Evolutionary conservation across 2,888 invertebrate species (phyloP), one percentile per base, ranked within the genome.

Genomic region (Epirrhoe alternata): DNA sequence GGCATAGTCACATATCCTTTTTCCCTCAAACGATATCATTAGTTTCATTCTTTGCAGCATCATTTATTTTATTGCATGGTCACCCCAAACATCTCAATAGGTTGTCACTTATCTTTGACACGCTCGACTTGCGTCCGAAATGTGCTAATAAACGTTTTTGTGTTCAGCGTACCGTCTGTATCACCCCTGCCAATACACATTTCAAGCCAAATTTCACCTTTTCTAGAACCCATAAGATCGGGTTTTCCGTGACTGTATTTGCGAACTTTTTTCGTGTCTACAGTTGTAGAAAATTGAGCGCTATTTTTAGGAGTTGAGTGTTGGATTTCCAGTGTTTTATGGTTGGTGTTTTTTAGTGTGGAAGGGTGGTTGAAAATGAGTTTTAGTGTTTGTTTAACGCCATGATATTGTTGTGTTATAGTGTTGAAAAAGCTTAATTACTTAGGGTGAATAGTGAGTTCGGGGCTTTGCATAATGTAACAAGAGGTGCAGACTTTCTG

Each of bases 111-210:
- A 87, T 84, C 87, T 77, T 80, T 70, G 79, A 78, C 85, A 86
- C 89, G 91, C 86, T 87, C 80, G 84, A 87, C 84, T 88, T 81
- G 82, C 85, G 74, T 79, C 81, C 81, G 80, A 82, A 87, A 89
- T 85, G 88, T 81, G 86, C 88, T 89, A 89, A 89, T 90, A 90
- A 90, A 89, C 87, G 88, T 86, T 89, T 88, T 87, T 86, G 80
- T 85, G 78, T 81, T 74, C 74, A 77, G 75, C 76, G 69, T 77
- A 75, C 78, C 79, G 78, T 76, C 74, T 78, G 72, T 61, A 38
- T 72, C 78, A 78, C 79, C 83, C 83, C 74, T 76, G 56, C 59
- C 12, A 33, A n/a, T 64, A 72, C 10, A 24, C 16, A 10, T 78
- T 61, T 14, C 71, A 62, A 68, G 33, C 57, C 38, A 76, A 62